Evolutionary conservation across 30 jellyfish, hydroid and myxozoan genomes (phyloP), one percentile per base, ranked within the genome.

Genomic region (Phacellophora camtschatica): DNA sequence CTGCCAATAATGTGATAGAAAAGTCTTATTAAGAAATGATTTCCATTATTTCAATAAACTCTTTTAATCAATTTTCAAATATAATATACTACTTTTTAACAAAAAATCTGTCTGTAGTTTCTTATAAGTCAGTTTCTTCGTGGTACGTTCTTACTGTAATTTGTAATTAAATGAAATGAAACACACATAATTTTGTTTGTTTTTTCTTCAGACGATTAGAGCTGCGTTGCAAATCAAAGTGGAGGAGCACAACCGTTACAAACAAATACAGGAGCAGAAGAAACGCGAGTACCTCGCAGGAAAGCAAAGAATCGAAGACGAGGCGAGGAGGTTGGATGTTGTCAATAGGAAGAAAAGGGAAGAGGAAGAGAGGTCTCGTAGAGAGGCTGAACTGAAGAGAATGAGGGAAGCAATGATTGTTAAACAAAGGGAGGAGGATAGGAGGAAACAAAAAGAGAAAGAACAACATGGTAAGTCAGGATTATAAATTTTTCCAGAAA

Each of bases 361-460:
- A 32, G 96, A 74, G 12, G 96, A 85, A 30, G 96, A 85, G 12
- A 27, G 96, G 43, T 55, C 43, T 45, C 23, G 57, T 59, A 74
- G 81, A 51, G 90, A 85, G 42, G 67, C 66, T 5, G 96, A 85
- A 48, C 96, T 87, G 29, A 92, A 84, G 39, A 63, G 82, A 50
- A 43, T 30, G 81, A 90, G 85, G 79, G 96, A 90, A 45, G 91
- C 70, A 53, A 70, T 63, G 84, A 24, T 80, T 36, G 50, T 49
- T 55, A 66, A 83, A 43, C 87, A 90, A 61, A 64, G 24, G 20
- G 96, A 82, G 41, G 97, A 72, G 4, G 94, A 90, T 11, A 51
- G 88, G 34, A 90, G 88, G 64, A 83, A 74, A 46, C 98, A 84
- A 56, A 85, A 75, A 41, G 84, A 84, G 56, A 79, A 78, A 61